Base-by-base conservation (phyloP, 2,113 vertebrate genomes). In the Epinephelus cyanopodus region DNA sequence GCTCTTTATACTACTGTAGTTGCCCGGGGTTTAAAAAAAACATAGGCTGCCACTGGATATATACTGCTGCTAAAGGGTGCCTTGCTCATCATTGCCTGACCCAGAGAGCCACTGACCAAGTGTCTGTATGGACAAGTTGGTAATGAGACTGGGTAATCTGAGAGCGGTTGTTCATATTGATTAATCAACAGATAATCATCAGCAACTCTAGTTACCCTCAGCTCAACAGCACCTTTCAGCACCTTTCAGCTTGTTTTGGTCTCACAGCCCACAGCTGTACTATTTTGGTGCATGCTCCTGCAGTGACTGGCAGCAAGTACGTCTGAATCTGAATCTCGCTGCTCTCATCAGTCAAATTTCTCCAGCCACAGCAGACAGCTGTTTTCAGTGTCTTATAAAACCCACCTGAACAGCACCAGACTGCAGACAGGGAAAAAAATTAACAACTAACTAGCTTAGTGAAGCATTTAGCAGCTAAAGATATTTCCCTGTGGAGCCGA, bases 381-480 rank as follows among this genome's bases (percentile, higher is more conserved):
- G 9, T 50, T 81, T 64, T 52, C 15, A 61, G 33, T 3, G 2
- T 52, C 33, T 13, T 9, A 52, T 7, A 9, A 3, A 63, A 29
- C 4, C 45, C 11, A 21, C 9, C 47, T 74, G 29, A 19, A 57
- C 42, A 23, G 58, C 48, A 27, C 60, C 73, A 19, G 39, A 50
- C n/a, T 39, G 9, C 39, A 73, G 17, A 57, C 2, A 57, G 23
- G 6, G 4, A 42, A 42, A 37, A 21, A 60, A 74, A 58, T 50
- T 25, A 65, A 19, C 18, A n/a, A 33, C 53, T 23, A 48, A n/a
- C 18, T 62, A 63, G 21, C 50, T 50, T 13, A 61, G 29, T 65
- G 10, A 23, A 76, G 25, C n/a, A 66, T 75, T 33, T 29, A 19
- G 27, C 7, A 11, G 69, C 54, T 23, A 62, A 68, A 66, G 42